These are phyloP conservation scores for Haliclona indistincta DNA, from an alignment of 37 sponge, comb jelly and placozoan species.

Conservation along the genomic window DNA sequence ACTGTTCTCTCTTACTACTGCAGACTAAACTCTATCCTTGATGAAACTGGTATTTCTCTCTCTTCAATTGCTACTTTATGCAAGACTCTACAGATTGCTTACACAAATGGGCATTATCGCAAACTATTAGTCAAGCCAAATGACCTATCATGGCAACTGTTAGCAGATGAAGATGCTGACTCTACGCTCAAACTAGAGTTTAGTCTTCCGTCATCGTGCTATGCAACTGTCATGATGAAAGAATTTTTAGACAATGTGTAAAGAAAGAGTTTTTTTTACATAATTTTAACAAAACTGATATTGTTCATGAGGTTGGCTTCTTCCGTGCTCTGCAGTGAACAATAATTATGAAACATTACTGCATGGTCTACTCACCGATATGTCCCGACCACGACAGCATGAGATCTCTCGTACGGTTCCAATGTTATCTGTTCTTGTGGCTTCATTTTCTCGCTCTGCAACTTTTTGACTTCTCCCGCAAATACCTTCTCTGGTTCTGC, in stretches of 20 bases:
- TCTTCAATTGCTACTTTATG: background rate
- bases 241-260: constrained; percentile 19
- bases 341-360: background rate
- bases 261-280: background rate
- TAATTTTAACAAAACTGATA: background rate
- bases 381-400: constrained; percentile 97
- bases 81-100: background rate
- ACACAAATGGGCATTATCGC: constrained; percentile 28
- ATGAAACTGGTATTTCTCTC: constrained; percentile 18
- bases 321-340: background rate
- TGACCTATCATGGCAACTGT: constrained; percentile 27
- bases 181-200: constrained; percentile 11
- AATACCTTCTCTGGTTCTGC: constrained; percentile 98
- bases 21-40: constrained; percentile 23
- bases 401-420: constrained; percentile 98
- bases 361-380: constrained; percentile 69
- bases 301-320: background rate
- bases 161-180: background rate
- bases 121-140: constrained; percentile 35
- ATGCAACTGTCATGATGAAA: constrained; percentile 34
- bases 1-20: constrained; percentile 5
- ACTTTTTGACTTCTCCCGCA: constrained; percentile 95
- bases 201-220: background rate
- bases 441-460: constrained; percentile 91
- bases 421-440: constrained; percentile 98